Evolutionary conservation across 2,113 vertebrate species (phyloP).

Genomic region (Calidris pugnax): DNA sequence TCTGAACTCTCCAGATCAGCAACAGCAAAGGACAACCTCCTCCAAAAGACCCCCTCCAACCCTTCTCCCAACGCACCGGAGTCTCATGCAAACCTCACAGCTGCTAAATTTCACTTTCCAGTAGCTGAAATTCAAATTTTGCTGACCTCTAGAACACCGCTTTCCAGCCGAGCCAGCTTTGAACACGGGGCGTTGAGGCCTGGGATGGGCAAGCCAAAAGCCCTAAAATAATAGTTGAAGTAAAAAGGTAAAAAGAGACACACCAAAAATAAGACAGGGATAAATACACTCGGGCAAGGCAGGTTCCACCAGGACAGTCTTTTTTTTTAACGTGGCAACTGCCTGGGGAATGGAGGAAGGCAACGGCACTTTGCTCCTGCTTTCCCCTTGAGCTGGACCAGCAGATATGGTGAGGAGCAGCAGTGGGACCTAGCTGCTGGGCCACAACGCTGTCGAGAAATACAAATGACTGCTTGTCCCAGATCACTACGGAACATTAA

Average conservation of each 20-base stretch:
- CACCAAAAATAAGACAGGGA: constrained; percentile 55
- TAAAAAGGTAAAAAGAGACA: constrained; percentile 56
- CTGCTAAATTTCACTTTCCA: constrained; percentile 34
- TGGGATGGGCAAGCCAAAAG: constrained; percentile 31
- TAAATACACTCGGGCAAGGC: constrained; percentile 38
- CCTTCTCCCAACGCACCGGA: neutral
- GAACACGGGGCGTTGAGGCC: neutral
- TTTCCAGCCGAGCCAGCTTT: neutral
- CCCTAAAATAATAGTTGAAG: constrained; percentile 36
- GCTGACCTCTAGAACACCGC: constrained; percentile 44
- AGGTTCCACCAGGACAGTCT: constrained; percentile 39
- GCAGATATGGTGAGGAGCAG: constrained; percentile 13
- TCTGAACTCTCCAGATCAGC: neutral
- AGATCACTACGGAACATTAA: constrained; percentile 62
- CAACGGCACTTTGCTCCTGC: neutral
- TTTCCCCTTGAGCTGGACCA: neutral
- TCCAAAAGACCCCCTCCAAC: neutral
- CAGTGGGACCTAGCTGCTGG: neutral
- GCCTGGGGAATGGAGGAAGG: constrained; percentile 42
- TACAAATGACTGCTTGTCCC: constrained; percentile 59
- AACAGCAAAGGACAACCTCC: neutral
- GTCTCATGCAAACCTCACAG: constrained; percentile 10
- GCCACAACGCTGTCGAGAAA: constrained; percentile 45
- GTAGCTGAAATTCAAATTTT: constrained; percentile 43
- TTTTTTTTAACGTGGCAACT: constrained; percentile 17